Base-by-base conservation (phyloP, 1,140 invertebrate species). In the Chionoecetes opilio region DNA sequence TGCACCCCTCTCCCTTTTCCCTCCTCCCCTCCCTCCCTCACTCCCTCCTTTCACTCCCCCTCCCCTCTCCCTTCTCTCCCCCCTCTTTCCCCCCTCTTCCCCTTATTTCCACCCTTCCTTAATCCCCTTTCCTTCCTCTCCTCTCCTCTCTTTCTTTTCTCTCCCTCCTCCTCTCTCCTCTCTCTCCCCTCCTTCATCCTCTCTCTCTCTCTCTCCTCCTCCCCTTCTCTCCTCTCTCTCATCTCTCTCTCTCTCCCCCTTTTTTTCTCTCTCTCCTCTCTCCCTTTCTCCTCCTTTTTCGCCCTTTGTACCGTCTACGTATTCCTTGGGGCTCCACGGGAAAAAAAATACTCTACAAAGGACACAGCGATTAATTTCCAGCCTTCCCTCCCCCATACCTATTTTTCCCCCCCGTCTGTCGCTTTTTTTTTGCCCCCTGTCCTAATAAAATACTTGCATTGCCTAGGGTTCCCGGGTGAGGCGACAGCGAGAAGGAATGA, bases 281-380 rank as follows among this genome's bases (percentile, higher is more conserved):
- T 53, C 89, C 32, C 41, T 63, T 41, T 37, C 41, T 29, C 53
- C 35, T 38, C 41, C 38, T 32, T 46, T 63, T 31, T 29, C 89
- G 29, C 38, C 41, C 29, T 41, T 63, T 32, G 41, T 88, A 53
- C 92, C 41, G 11, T 35, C 85, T 82, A 53, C 92, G 38, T 93
- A 31, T 88, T 88, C 92, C 92, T 93, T 41, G 29, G 84, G 2
- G 31, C 85, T n/a, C 53, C 31, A 3, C 86, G 14, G 37, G 29
- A 29, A 17, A n/a, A n/a, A n/a, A n/a, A n/a, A 32, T 82, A 29
- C 82, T 14, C 91, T 11, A 75, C 63, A 75, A 75, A 75, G 63
- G 26, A 75, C 63, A 75, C 8, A 26, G 63, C 63, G n/a, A 75
- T 75, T 75, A 26, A 75, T 75, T 41, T 91, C 89, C 89, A 91